Evolutionary conservation across 2,888 invertebrate species (phyloP), one percentile per base, ranked within the genome.

Genomic region (Acronicta aceris): DNA sequence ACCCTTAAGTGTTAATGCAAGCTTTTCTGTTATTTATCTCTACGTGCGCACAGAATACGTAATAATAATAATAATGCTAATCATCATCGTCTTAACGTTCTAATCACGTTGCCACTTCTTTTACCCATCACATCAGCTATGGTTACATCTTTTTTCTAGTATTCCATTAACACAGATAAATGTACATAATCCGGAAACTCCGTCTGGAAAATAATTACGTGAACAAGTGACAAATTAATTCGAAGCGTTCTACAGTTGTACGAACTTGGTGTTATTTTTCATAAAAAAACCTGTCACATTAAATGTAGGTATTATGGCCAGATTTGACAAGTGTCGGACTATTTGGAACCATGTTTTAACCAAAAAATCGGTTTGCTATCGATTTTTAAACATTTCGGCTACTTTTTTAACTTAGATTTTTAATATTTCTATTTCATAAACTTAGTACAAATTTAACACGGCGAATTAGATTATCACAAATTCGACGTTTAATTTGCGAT

Each of bases 71-170:
- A 53, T 57, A 45, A 1, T 33, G 16, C 15, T 46, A 57, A 53
- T 71, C 60, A 61, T 5, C 43, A 41, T 45, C 50, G n/a, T 1
- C 33, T 51, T 53, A 45, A 38, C 42, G 17, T 42, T 58, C 53
- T 10, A 55, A 54, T 52, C 74, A 69, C 65, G 64, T 70, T 27
- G 12, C 2, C 17, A 51, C 47, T 38, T 70, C 64, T 67, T 81
- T 76, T 78, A 71, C 59, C 60, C 63, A 69, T 59, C 71, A 64
- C 71, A 71, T 65, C 70, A 61, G 16, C 17, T 17, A 81, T 77
- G 65, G 65, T 73, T 75, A 81, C 36, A 59, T 64, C n/a, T 59
- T 78, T 76, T 81, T 74, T 76, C 59, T 46, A 76, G 55, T 56
- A 68, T 53, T 50, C 61, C 54, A 62, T 67, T 77, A 71, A 61